Conservation (phyloP, 2,113 vertebrate genomes). For the Accipiter virgatus region DNA sequence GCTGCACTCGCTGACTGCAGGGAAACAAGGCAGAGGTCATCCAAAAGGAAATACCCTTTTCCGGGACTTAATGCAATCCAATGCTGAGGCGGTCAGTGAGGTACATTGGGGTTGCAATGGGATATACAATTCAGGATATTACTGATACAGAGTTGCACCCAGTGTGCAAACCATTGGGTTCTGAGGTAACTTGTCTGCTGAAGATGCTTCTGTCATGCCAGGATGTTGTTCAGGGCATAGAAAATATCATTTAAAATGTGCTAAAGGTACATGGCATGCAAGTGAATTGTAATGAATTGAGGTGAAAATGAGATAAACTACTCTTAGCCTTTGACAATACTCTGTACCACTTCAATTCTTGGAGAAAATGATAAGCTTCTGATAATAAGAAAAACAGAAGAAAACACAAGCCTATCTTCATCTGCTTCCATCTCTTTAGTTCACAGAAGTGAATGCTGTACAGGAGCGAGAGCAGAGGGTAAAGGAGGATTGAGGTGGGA, state of each 20-base stretch:
- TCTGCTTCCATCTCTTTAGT: not conserved
- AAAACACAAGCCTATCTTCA: constrained; percentile 10
- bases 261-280: not conserved
- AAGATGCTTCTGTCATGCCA: not conserved
- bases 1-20: not conserved
- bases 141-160: not conserved
- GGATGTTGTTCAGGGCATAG: not conserved
- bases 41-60: not conserved
- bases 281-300: not conserved
- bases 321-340: not conserved
- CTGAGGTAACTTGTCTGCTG: not conserved
- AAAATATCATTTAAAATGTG: not conserved
- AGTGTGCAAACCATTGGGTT: not conserved
- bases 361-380: constrained; percentile 3
- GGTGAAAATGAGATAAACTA: not conserved
- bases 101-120: fast-evolving
- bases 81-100: not conserved
- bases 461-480: not conserved
- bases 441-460: not conserved
- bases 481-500: not conserved
- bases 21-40: fast-evolving
- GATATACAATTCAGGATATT: not conserved
- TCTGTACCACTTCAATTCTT: not conserved
- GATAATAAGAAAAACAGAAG: not conserved
- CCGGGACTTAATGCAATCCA: not conserved